Base-by-base conservation (phyloP, 92 coral and sea anemone species). In the Parazoanthus atlanticus region DNA sequence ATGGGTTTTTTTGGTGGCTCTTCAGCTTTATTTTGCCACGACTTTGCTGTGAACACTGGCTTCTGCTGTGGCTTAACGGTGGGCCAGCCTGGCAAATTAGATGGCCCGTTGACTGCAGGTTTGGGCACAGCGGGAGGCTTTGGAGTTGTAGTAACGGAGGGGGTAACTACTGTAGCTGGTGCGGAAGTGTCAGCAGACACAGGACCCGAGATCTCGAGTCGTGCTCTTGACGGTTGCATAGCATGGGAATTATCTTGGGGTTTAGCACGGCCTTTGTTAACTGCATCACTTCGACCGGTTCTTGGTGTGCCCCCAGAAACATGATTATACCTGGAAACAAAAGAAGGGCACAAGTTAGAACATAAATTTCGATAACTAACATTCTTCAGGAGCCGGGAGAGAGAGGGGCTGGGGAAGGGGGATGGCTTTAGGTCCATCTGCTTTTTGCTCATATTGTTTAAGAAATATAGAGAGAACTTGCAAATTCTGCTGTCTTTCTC, bases 201-300 rank as follows among this genome's bases (percentile, higher is more conserved):
- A 6, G 87, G 87, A 71, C 87, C 87, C 6, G 87, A 84, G 38
- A 84, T 84, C 19, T 84, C 79, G 29, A 69, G 21, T 29, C 87
- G 78, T 29, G 87, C 61, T 71, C 29, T 43, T 28, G 78, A 21
- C 16, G 78, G 79, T 8, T 70, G 33, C 30, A 41, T 41, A n/a
- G 40, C 40, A 43, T n/a, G 19, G 36, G 40, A 30, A 15, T 11
- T 67, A 29, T 47, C 43, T 69, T 70, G 78, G 28, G 43, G 36
- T 41, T 46, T 28, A 28, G 79, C 28, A 46, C 40, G 56, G 29
- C 87, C 43, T 29, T 71, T 84, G 32, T 73, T 47, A 3, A 16
- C 15, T 21, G 9, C 78, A 17, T 29, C 58, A 43, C n/a, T 31
- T 8, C 87, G 87, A 84, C 87, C 40, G 1, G 87, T 25, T 70